phyloP scores from a whole-genome alignment of 2,797 vertebrate genomes.

The Gallinago solitaria region DNA sequence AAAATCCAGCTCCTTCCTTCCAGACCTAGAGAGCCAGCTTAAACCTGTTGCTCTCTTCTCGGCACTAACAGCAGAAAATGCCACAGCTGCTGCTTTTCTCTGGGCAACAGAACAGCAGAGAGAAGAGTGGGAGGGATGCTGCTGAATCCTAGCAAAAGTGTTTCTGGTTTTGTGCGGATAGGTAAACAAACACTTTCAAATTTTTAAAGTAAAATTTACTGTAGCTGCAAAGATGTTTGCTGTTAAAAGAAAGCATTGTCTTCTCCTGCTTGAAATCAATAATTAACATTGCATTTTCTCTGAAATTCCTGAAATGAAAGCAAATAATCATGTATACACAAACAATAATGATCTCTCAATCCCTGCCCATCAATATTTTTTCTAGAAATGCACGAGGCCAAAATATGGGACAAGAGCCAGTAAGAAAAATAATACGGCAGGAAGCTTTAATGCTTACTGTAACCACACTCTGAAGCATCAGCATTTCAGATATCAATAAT shows the following conservation, averaged over 20 bases:
- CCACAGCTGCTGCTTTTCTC: neutral
- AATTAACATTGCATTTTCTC: neutral
- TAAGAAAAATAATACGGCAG: conserved; percentile 30
- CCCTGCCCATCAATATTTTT: neutral
- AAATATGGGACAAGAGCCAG: conserved; percentile 9
- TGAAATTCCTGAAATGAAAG: neutral
- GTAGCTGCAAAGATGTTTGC: neutral
- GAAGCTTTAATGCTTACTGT: conserved; percentile 53
- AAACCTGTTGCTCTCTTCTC: neutral
- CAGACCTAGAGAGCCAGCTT: neutral
- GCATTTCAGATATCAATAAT: conserved; percentile 53
- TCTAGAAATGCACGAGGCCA: conserved; percentile 1
- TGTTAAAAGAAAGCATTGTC: neutral
- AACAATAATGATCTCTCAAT: neutral
- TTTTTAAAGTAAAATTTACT: neutral
- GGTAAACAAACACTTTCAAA: neutral
- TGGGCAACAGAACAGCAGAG: neutral
- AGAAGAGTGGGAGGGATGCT: neutral
- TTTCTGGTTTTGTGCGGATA: neutral
- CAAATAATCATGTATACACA: neutral
- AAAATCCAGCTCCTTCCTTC: neutral
- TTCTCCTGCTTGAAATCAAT: neutral
- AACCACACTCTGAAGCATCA: conserved; percentile 40
- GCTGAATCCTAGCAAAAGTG: neutral
- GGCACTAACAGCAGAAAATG: neutral